Evolutionary conservation across 37 sponge, comb jelly and placozoan species (phyloP).

Genomic region (Beroe ovata): DNA sequence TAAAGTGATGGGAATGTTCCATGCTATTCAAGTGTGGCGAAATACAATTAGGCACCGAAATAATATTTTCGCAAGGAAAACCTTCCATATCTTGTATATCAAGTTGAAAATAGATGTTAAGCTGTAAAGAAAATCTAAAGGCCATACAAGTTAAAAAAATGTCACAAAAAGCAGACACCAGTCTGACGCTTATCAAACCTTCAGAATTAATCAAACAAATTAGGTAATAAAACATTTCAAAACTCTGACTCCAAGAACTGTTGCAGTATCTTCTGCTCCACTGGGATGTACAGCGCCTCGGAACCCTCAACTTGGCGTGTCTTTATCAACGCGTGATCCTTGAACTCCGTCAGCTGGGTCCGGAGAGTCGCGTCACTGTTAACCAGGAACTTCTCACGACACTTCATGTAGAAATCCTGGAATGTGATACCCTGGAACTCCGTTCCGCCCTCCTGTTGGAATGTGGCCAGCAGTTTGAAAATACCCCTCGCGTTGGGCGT

Average conservation of each 20-base stretch:
- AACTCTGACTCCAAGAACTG: conserved; percentile 50
- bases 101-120: no score
- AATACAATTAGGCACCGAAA: no score
- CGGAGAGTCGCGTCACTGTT: conserved; percentile 83
- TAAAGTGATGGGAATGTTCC: no score
- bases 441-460: conserved; percentile 75
- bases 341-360: conserved; percentile 89
- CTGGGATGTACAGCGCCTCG: conserved; percentile 41
- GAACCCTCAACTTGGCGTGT: conserved; percentile 71
- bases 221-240: not conserved
- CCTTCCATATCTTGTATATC: no score
- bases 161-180: no score
- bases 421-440: conserved; percentile 90
- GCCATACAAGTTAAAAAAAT: no score
- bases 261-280: conserved; percentile 35
- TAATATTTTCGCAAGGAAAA: no score
- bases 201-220: no score
- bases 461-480: conserved; percentile 76
- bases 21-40: no score
- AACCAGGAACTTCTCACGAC: conserved; percentile 89
- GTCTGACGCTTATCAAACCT: no score
- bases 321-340: conserved; percentile 87
- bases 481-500: conserved; percentile 90
- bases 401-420: conserved; percentile 79
- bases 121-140: no score